Evolutionary conservation across 2,797 vertebrate species (phyloP).

Genomic region (Euphonia xanthogaster): DNA sequence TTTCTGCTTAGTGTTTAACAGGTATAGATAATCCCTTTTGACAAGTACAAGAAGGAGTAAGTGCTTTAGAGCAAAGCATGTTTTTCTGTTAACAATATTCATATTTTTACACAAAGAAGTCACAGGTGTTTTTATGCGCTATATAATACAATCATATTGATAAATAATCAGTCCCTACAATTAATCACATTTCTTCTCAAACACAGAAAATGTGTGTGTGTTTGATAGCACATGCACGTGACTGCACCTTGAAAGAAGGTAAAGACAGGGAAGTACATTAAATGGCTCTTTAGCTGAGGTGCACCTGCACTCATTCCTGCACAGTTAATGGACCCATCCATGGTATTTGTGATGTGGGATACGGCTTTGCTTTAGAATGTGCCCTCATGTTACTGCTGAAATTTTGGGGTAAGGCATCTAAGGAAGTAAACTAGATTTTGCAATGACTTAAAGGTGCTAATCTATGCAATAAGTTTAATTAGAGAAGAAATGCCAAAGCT

Average conservation of each 20-base stretch:
- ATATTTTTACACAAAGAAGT: not conserved
- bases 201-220: not conserved
- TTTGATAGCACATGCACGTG: fast-evolving
- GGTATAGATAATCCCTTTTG: not conserved
- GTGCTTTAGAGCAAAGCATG: not conserved
- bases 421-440: not conserved
- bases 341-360: not conserved
- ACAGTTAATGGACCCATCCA: not conserved
- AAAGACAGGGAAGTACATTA: not conserved
- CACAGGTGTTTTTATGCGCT: not conserved
- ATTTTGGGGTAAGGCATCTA: not conserved
- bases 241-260: not conserved
- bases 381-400: not conserved
- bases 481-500: not conserved
- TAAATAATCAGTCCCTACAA: not conserved
- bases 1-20: not conserved
- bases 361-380: not conserved
- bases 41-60: not conserved
- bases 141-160: not conserved
- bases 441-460: not conserved
- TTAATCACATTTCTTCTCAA: not conserved
- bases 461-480: not conserved
- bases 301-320: not conserved
- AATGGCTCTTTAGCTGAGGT: not conserved
- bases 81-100: not conserved